Evolutionary conservation across 2,797 vertebrate genomes (phyloP).

Genomic region (Setipinna tenuifilis): DNA sequence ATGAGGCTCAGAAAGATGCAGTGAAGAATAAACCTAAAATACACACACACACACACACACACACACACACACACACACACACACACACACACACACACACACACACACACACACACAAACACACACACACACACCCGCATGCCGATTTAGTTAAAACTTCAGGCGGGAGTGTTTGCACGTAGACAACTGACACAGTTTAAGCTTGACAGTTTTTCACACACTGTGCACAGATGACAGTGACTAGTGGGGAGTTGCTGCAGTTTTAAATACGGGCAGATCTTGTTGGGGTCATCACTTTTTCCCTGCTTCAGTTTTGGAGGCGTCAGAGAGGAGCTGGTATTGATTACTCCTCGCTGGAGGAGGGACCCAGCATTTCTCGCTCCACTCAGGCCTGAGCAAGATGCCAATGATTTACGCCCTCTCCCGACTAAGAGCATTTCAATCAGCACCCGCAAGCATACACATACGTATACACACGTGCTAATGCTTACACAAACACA

Average conservation of each 20-base stretch:
- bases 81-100: neutral
- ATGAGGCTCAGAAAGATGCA: neutral
- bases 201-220: neutral
- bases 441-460: neutral
- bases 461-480: neutral
- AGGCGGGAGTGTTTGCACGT: neutral
- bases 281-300: constrained; percentile 25
- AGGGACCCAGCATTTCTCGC: neutral
- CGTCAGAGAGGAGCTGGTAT: neutral
- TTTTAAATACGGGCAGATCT: constrained; percentile 2
- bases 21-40: neutral
- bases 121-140: neutral
- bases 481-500: neutral
- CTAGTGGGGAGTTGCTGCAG: neutral
- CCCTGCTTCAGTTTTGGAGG: neutral
- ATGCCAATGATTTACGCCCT: constrained; percentile 8
- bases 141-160: neutral
- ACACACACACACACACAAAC: neutral
- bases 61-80: neutral
- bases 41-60: neutral
- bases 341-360: neutral
- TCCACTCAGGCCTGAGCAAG: neutral
- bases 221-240: neutral
- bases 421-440: constrained; percentile 23
- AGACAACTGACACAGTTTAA: neutral